These are phyloP conservation scores for Drosophila recens DNA, from an alignment of 2,888 invertebrate genomes.

Conservation along the genomic window DNA sequence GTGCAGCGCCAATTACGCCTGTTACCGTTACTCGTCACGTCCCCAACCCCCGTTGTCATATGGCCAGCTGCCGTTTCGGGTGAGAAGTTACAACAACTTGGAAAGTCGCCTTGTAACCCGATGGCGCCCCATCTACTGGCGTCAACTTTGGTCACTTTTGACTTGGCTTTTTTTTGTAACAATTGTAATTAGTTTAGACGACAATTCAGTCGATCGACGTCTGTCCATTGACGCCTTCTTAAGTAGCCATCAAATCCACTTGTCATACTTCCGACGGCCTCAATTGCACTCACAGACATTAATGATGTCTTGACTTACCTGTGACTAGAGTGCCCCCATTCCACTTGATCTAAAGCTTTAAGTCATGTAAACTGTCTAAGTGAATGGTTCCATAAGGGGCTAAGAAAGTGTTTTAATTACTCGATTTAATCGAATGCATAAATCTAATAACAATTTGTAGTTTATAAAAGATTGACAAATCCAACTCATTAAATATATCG, in stretches of 20 bases:
- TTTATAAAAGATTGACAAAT: too few relatives aligned
- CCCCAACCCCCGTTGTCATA: conserved; percentile 41
- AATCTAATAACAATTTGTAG: neutral
- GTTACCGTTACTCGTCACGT: conserved; percentile 78
- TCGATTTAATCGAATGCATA: neutral
- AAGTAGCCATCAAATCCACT: conserved; percentile 46
- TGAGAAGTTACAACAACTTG: conserved; percentile 53
- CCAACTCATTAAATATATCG: too few relatives aligned
- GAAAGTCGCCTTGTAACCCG: conserved; percentile 47
- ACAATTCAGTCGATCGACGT: conserved; percentile 47
- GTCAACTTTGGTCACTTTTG: conserved; percentile 59
- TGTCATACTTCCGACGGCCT: conserved; percentile 70
- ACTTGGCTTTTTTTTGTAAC: conserved; percentile 7
- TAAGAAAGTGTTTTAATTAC: neutral
- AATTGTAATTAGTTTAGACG: conserved; percentile 50
- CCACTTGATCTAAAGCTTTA: neutral
- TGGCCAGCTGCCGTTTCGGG: conserved; percentile 50
- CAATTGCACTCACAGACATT: conserved; percentile 43
- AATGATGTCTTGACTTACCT: conserved; percentile 15
- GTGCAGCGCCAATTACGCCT: conserved; percentile 79
- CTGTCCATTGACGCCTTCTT: conserved; percentile 61
- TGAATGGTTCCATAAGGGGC: neutral
- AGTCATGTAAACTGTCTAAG: neutral
- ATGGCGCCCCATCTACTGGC: conserved; percentile 61
- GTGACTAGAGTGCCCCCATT: conserved; percentile 9